Percentiles rank a stretch among this genome's conserved stretches.
Conservation (phyloP, 2,888 invertebrate genomes). For the Melinaea menophilus region DNA sequence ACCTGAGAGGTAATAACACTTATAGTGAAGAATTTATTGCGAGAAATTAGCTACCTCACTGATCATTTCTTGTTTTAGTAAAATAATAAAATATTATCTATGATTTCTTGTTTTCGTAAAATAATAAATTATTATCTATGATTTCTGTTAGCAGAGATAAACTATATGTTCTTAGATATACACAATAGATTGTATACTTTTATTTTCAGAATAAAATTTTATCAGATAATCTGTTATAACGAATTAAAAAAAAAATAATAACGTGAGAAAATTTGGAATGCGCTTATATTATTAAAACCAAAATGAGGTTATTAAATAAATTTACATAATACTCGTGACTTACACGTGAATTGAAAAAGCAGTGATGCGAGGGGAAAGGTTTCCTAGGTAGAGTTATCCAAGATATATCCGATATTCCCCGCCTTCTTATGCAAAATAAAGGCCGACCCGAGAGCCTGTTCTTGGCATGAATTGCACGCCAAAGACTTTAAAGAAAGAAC, state of each 20-base stretch:
- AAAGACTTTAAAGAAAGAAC: constrained; percentile 10
- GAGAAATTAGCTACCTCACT: constrained; percentile 61
- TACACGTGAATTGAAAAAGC: constrained; percentile 53
- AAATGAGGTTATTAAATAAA: not conserved
- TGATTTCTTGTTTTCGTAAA: too few species aligned
- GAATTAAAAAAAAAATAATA: too few species aligned
- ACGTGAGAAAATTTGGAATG: too few species aligned
- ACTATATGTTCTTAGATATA: too few species aligned
- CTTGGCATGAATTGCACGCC: constrained; percentile 24
- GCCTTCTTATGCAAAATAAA: constrained; percentile 51
- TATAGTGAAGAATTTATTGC: constrained; percentile 60
- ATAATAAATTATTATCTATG: too few species aligned
- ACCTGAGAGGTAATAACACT: constrained; percentile 57
- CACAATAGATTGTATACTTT: too few species aligned
- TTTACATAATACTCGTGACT: constrained; percentile 26
- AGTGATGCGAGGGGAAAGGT: constrained; percentile 38
- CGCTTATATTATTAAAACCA: not conserved
- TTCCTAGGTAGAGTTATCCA: constrained; percentile 55
- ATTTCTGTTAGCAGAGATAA: too few species aligned
- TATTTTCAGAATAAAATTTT: too few species aligned
- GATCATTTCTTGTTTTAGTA: constrained; percentile 26
- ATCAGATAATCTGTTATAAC: too few species aligned
- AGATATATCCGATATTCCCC: constrained; percentile 48
- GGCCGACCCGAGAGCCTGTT: constrained; percentile 27
- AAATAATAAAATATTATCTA: too few species aligned